These are phyloP conservation scores for Apodemia mormo DNA, from an alignment of 2,888 invertebrate genomes.

Conservation along the genomic window DNA sequence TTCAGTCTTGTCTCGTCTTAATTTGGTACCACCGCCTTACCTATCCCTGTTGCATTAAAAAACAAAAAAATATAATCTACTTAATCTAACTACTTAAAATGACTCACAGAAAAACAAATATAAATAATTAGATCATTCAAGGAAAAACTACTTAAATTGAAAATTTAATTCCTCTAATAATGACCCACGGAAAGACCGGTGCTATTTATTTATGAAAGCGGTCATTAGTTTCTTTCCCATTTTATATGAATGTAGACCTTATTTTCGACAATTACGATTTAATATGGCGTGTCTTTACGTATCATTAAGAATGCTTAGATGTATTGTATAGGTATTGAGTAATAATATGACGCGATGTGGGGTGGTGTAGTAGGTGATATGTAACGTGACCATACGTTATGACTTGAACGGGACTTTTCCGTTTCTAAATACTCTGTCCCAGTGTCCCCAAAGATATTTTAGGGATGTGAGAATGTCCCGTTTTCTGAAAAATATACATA, in stretches of 20 bases:
- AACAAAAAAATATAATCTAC: no score
- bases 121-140: background rate
- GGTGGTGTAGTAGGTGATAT: background rate
- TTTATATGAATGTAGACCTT: conserved; percentile 10
- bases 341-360: conserved; percentile 10
- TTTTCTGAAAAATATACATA: no score
- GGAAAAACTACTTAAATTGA: conserved; percentile 13
- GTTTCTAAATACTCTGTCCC: no score
- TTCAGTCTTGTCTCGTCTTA: no score
- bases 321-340: conserved; percentile 3
- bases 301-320: conserved; percentile 19
- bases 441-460: no score
- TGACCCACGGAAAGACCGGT: conserved; percentile 2
- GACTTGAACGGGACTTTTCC: no score
- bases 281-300: background rate
- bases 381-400: no score
- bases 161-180: conserved; percentile 15
- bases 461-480: no score
- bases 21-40: no score
- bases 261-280: background rate
- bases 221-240: conserved; percentile 18
- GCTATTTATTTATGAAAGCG: conserved; percentile 25
- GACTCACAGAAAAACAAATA: background rate
- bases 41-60: no score
- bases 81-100: background rate